A percentile compares a stretch with the other conserved stretches of the same genome.
Conservation (phyloP, 2,888 invertebrate genomes). For the Lampropteryx suffumata region DNA sequence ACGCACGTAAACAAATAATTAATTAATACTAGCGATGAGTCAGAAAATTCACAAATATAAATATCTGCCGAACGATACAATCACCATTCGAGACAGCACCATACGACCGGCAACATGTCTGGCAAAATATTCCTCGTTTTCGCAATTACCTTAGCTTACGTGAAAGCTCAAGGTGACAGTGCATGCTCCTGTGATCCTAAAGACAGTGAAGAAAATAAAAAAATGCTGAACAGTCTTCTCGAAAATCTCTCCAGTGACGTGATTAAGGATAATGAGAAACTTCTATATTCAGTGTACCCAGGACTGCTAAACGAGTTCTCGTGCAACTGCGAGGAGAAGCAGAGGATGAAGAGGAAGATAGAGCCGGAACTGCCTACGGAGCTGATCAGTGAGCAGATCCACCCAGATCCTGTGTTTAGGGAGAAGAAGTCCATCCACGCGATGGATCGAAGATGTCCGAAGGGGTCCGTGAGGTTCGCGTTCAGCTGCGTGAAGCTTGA, state of each 20-base stretch:
- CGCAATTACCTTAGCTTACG: slow-evolving; percentile 19
- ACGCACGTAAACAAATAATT: too few relatives aligned
- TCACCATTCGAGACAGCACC: slow-evolving; percentile 31
- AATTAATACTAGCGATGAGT: slow-evolving; percentile 2
- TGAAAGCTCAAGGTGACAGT: slow-evolving; percentile 21
- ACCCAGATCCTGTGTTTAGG: slow-evolving; percentile 18
- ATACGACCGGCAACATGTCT: slow-evolving; percentile 37
- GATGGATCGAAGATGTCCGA: background rate
- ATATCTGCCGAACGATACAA: too few relatives aligned
- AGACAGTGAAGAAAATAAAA: slow-evolving; percentile 16
- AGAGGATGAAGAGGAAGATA: slow-evolving; percentile 39
- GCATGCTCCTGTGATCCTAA: slow-evolving; percentile 20
- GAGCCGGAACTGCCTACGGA: background rate
- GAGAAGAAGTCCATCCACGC: slow-evolving; percentile 6
- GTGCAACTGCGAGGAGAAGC: slow-evolving; percentile 39
- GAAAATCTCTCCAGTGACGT: slow-evolving; percentile 29
- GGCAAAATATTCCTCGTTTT: slow-evolving; percentile 34
- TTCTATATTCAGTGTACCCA: slow-evolving; percentile 36
- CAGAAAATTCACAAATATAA: slow-evolving; percentile 1
- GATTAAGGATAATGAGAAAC: slow-evolving; percentile 14
- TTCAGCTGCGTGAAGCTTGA: background rate
- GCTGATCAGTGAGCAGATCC: background rate
- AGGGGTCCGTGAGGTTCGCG: background rate
- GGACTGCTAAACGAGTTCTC: slow-evolving; percentile 39
- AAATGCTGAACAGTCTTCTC: slow-evolving; percentile 27